Percentiles rank a stretch among this genome's conserved stretches.
Conservation (phyloP, 1,140 invertebrate species). For the Panagrolaimus sp. region DNA sequence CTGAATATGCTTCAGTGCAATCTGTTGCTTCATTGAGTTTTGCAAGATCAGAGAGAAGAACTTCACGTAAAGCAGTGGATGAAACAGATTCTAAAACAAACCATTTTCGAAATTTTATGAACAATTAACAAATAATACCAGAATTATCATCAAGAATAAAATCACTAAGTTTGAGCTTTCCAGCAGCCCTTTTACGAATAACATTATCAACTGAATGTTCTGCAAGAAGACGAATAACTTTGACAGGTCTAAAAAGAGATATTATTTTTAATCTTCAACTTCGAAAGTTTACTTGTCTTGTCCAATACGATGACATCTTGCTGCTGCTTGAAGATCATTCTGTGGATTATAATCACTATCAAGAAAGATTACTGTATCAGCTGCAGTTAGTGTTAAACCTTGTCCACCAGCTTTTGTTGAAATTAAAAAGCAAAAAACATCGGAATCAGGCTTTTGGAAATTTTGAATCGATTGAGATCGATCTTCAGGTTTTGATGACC, state of each 20-base stretch:
- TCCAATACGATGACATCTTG: slow-evolving; percentile 60
- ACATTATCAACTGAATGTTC: slow-evolving; percentile 60
- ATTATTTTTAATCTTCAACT: no score
- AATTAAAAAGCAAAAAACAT: slow-evolving; percentile 31
- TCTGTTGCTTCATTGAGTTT: slow-evolving; percentile 19
- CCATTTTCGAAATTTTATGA: not conserved
- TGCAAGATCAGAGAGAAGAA: slow-evolving; percentile 28
- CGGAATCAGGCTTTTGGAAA: slow-evolving; percentile 23
- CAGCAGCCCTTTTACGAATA: slow-evolving; percentile 58
- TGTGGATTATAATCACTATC: slow-evolving; percentile 62
- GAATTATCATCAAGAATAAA: slow-evolving; percentile 57
- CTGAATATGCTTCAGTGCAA: not conserved
- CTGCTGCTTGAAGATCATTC: slow-evolving; percentile 61
- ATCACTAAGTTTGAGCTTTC: slow-evolving; percentile 59
- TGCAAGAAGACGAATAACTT: slow-evolving; percentile 59
- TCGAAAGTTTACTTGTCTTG: slow-evolving; percentile 49
- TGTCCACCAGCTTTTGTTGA: slow-evolving; percentile 55
- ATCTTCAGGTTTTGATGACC: not conserved
- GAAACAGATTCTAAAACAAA: no score
- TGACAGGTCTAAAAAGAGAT: slow-evolving; percentile 48
- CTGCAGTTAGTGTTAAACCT: slow-evolving; percentile 59
- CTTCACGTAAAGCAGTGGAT: slow-evolving; percentile 1
- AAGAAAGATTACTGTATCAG: slow-evolving; percentile 61
- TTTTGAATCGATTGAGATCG: slow-evolving; percentile 20
- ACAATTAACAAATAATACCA: slow-evolving; percentile 16